These are phyloP conservation scores for Ostrea denselamellosa DNA, from an alignment of 1,140 invertebrate species.

Conservation along the genomic window DNA sequence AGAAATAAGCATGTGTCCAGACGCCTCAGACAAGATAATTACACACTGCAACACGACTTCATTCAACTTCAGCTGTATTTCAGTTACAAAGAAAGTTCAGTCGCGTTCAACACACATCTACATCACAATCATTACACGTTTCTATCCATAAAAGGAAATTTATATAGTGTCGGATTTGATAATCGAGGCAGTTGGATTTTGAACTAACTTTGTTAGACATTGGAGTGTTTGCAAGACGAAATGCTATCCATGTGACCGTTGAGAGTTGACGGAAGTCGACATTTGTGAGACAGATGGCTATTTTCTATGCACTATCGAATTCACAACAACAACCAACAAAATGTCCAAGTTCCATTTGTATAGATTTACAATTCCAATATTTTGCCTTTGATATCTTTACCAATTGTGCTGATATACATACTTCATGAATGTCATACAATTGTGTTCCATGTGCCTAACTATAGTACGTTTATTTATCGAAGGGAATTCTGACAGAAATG, in stretches of 20 bases:
- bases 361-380: no score
- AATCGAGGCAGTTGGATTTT: not conserved
- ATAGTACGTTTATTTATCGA: no score
- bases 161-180: not conserved
- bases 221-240: no score
- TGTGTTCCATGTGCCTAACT: no score
- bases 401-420: no score
- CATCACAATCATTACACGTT: constrained; percentile 1
- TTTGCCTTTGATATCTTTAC: no score
- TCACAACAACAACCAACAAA: no score
- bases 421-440: no score
- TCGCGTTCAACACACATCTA: not conserved
- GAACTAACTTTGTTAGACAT: no score
- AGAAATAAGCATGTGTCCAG: constrained; percentile 24
- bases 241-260: not conserved
- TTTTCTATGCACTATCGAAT: not conserved
- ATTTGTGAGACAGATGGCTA: not conserved
- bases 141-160: not conserved
- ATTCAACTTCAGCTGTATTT: constrained; percentile 27
- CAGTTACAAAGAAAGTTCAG: not conserved
- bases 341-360: not conserved
- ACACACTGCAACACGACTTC: not conserved
- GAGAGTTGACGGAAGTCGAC: not conserved
- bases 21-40: constrained; percentile 24
- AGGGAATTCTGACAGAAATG: no score